Evolutionary conservation across 2,888 invertebrate species (phyloP), one percentile per base, ranked within the genome.

Genomic region (Euzophera pinguis): DNA sequence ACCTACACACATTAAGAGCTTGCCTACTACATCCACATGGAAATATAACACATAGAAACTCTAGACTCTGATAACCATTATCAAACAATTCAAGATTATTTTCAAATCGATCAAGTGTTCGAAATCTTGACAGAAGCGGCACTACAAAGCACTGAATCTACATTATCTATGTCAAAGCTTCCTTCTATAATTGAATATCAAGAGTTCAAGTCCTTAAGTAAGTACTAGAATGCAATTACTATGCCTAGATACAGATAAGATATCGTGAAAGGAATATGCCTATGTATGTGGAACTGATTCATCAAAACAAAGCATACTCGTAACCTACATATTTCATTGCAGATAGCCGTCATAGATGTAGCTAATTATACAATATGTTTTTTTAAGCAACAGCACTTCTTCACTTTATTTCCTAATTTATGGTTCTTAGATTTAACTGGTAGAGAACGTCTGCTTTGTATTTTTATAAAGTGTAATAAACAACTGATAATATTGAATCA

Each of bases 51-150:
- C 39, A 29, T 38, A 29, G 16, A 38, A 22, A 10, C 48, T 41
- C 39, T 14, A 16, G 49, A 50, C 39, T 38, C 35, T 10, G 49
- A 50, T 50, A 50, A 41, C 14, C 12, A 29, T 14, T 49, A 49
- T 50, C 49, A 10, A 10, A 29, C 32, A 22, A 41, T 39, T 50
- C 27, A 27, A 49, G 49, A 50, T 50, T 50, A 50, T 50, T 50
- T 50, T 50, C 39, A 50, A 41, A 39, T 50, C 49, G 39, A 50
- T 50, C 49, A 50, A 50, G n/a, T 14, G 16, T 14, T 32, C 9
- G 13, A 27, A 39, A 48, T 41, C 39, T 39, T 50, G 49, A 50
- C 49, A 50, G 49, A 16, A n/a, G n/a, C 49, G 49, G 49, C 32
- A 50, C 39, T 32, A 39, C 29, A 50, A 50, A 50, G 41, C 9